These are phyloP conservation scores for Agrilus planipennis DNA, from an alignment of 1,140 invertebrate genomes.

Conservation along the genomic window DNA sequence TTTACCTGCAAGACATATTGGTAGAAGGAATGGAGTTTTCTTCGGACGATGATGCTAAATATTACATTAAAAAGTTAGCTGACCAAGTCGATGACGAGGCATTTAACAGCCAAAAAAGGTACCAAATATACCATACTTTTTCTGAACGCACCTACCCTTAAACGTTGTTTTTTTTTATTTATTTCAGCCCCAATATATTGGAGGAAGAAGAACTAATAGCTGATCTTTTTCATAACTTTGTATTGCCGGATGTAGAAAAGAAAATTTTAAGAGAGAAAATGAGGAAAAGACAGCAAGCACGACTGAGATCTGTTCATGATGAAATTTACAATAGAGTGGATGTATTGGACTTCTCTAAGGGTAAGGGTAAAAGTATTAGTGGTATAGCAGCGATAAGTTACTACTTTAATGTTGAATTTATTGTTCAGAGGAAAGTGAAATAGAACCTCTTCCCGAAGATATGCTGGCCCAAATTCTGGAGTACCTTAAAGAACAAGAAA, in stretches of 20 bases:
- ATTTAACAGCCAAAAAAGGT: constrained; percentile 20
- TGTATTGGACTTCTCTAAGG: no score
- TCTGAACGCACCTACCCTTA: constrained; percentile 20
- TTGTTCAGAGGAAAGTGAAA: no score
- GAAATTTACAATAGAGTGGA: constrained; percentile 23
- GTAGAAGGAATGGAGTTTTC: constrained; percentile 44
- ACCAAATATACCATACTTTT: no score
- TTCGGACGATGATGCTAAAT: constrained; percentile 41
- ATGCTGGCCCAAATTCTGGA: no score
- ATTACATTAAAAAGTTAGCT: constrained; percentile 41
- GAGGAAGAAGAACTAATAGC: constrained; percentile 47
- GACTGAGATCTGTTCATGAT: constrained; percentile 23
- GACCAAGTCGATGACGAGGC: constrained; percentile 45
- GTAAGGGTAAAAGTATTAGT: no score
- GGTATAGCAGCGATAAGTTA: no score
- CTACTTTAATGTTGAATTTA: no score
- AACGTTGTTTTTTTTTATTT: constrained; percentile 2
- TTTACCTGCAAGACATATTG: constrained; percentile 52
- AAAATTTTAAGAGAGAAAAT: constrained; percentile 28
- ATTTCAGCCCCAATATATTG: constrained; percentile 22
- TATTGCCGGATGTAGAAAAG: constrained; percentile 47
- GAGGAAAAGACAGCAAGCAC: constrained; percentile 21
- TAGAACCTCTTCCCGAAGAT: no score
- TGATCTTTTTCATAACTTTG: constrained; percentile 48
- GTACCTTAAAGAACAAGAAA: no score